Evolutionary conservation across 92 coral and sea anemone genomes (phyloP).

Genomic region (Paragorgia papillata): DNA sequence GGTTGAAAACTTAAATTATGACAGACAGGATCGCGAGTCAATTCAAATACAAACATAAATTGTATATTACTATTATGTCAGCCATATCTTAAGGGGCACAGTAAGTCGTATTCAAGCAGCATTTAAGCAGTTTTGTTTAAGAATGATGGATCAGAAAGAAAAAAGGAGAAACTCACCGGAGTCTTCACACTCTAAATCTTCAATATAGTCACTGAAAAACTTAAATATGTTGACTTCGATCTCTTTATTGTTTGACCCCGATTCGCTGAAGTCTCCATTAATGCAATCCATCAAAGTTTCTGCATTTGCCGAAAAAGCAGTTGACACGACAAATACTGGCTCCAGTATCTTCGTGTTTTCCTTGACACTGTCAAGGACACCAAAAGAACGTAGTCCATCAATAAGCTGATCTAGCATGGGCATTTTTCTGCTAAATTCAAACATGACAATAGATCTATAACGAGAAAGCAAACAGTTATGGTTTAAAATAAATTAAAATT

Average conservation of each 20-base stretch:
- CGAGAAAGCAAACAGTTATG: too few species aligned
- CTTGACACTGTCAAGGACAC: slow-evolving; percentile 32
- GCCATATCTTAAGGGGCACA: neutral
- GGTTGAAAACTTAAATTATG: too few species aligned
- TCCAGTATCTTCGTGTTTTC: slow-evolving; percentile 21
- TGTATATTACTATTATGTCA: neutral
- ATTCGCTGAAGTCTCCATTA: slow-evolving; percentile 30
- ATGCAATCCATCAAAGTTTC: slow-evolving; percentile 23
- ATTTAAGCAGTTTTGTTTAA: too few species aligned
- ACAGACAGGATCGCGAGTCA: too few species aligned
- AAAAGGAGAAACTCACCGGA: neutral
- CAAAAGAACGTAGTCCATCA: slow-evolving; percentile 29
- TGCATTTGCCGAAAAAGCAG: slow-evolving; percentile 17
- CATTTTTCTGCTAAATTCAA: slow-evolving; percentile 26
- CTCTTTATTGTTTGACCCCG: slow-evolving; percentile 34
- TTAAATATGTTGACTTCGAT: slow-evolving; percentile 26
- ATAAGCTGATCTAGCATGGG: slow-evolving; percentile 37
- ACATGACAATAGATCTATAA: slow-evolving; percentile 31
- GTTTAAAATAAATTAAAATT: too few species aligned
- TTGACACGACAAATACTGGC: slow-evolving; percentile 22
- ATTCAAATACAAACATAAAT: too few species aligned
- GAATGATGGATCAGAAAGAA: neutral
- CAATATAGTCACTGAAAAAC: slow-evolving; percentile 33
- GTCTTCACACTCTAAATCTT: slow-evolving; percentile 12
- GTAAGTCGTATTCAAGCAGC: too few species aligned